Evolutionary conservation across 2,113 vertebrate species (phyloP).

Genomic region (Syrmaticus mikado): DNA sequence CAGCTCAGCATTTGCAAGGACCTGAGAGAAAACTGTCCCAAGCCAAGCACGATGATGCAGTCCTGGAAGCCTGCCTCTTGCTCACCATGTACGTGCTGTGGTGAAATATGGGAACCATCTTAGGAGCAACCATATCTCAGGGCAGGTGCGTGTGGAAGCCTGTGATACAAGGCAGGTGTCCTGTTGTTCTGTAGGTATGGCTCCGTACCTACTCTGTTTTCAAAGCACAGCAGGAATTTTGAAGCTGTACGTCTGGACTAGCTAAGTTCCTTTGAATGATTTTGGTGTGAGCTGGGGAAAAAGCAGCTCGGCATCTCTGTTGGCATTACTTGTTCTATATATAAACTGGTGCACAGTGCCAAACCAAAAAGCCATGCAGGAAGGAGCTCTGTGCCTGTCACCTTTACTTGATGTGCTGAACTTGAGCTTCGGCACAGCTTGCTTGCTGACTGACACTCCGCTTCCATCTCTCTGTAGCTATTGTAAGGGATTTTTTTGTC

Average conservation of each 20-base stretch:
- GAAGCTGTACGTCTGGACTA: neutral
- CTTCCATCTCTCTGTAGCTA: neutral
- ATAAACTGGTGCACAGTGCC: neutral
- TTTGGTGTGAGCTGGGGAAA: neutral
- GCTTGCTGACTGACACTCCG: neutral
- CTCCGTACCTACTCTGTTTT: neutral
- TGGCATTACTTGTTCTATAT: neutral
- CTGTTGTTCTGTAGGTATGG: neutral
- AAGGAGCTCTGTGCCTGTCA: neutral
- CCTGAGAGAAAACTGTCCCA: neutral
- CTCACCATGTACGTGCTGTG: neutral
- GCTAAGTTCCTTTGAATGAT: neutral
- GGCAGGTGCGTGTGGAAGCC: neutral
- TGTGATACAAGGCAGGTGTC: neutral
- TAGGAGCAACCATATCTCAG: neutral
- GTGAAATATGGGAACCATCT: neutral
- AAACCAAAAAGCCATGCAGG: accelerated
- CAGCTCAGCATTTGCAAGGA: neutral
- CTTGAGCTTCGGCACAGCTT: neutral
- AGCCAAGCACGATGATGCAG: too few relatives aligned
- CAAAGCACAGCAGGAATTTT: neutral
- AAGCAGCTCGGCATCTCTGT: neutral
- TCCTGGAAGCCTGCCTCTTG: accelerated
- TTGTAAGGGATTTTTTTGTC: neutral
- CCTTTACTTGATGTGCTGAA: neutral